These are phyloP conservation scores for Danaus melanippus DNA, from an alignment of 1,140 invertebrate species.

Conservation along the genomic window DNA sequence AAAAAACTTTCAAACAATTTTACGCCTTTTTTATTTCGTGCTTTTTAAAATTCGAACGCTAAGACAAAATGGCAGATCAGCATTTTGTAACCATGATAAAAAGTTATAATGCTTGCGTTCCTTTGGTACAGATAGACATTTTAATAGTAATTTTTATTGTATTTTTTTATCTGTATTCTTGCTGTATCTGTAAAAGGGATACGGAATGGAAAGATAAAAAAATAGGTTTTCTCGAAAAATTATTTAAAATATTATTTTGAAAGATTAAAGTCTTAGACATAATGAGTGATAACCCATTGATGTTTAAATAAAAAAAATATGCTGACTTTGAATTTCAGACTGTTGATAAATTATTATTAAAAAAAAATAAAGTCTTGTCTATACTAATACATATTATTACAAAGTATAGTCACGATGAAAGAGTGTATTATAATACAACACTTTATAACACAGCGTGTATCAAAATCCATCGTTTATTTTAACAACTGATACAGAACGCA, in stretches of 20 bases:
- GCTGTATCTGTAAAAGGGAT: conserved; percentile 1
- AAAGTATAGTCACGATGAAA: no score
- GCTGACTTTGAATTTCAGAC: no score
- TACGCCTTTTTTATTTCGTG: conserved; percentile 44
- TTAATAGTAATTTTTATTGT: conserved; percentile 58
- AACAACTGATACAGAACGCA: conserved; percentile 61
- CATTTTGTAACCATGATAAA: conserved; percentile 54
- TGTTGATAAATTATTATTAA: no score
- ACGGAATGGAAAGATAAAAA: no score
- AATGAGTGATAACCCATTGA: no score
- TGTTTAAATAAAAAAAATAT: no score
- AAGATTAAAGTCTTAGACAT: no score
- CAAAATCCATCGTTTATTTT: conserved; percentile 59
- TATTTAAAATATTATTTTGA: no score
- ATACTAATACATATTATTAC: no score
- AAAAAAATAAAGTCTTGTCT: no score
- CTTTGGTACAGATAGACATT: conserved; percentile 45
- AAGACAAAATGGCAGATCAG: conserved; percentile 50
- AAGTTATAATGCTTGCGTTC: conserved; percentile 42
- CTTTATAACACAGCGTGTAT: background rate
- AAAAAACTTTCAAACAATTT: conserved; percentile 39
- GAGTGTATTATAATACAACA: background rate
- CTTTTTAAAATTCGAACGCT: conserved; percentile 54
- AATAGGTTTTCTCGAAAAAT: no score
- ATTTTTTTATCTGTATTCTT: conserved; percentile 40